A percentile compares a stretch with the other conserved stretches of the same genome.
Conservation (phyloP, 2,888 invertebrate species). For the Salpingus planirostris region DNA sequence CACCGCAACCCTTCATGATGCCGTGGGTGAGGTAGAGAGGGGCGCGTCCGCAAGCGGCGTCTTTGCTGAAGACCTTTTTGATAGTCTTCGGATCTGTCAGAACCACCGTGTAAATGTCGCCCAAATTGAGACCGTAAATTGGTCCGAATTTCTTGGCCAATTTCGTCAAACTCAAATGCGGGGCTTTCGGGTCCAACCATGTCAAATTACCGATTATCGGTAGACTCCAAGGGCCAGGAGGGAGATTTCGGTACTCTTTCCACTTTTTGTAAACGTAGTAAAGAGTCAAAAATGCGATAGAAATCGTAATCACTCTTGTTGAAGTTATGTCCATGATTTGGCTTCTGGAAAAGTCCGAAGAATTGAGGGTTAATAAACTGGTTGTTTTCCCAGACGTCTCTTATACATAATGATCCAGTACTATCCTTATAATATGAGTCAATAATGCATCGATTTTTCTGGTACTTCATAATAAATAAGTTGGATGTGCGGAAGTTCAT, state of each 20-base stretch:
- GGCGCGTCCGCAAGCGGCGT: conserved; percentile 65
- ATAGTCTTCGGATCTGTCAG: conserved; percentile 66
- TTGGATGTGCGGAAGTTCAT: no score
- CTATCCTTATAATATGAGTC: no score
- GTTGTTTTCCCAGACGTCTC: no score
- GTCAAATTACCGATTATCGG: conserved; percentile 75
- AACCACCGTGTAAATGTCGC: conserved; percentile 66
- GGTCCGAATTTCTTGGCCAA: conserved; percentile 62
- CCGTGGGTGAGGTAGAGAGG: conserved; percentile 79
- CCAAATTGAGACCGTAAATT: conserved; percentile 66
- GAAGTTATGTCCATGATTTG: no score
- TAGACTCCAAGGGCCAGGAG: conserved; percentile 73
- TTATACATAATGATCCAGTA: no score
- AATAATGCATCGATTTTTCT: no score
- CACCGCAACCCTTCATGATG: conserved; percentile 81
- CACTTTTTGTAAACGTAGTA: no score
- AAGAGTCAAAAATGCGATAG: no score
- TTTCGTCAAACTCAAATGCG: conserved; percentile 60
- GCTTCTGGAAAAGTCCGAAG: no score
- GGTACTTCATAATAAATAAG: no score
- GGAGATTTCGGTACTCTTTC: conserved; percentile 39
- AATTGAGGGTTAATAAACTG: no score
- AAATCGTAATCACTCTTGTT: no score
- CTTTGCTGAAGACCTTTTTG: conserved; percentile 62
- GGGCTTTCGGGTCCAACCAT: conserved; percentile 58